A percentile compares a stretch with the other conserved stretches of the same genome.
Conservation (phyloP, 2,113 vertebrate species). For the Glareola pratincola region DNA sequence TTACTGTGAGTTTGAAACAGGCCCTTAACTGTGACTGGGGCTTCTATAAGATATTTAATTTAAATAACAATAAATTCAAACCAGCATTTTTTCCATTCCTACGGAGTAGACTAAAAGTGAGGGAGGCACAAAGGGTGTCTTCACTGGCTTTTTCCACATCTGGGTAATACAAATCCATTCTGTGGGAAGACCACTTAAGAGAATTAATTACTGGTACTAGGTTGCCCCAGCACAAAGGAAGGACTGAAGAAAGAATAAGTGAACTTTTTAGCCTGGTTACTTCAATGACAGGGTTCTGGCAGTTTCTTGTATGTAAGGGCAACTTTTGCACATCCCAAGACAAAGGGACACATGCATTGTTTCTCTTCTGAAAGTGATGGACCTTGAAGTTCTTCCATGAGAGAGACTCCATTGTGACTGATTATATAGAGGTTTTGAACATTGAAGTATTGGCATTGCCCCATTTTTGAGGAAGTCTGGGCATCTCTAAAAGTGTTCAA, state of each 20-base stretch:
- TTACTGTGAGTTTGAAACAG: neutral
- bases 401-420: neutral
- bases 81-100: neutral
- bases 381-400: neutral
- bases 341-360: neutral
- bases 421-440: neutral
- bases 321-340: neutral
- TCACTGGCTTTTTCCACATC: neutral
- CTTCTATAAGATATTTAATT: neutral
- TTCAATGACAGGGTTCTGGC: neutral
- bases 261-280: neutral
- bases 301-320: neutral
- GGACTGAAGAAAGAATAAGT: neutral
- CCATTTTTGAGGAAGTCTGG: neutral
- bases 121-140: rapidly evolving
- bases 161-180: neutral
- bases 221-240: neutral
- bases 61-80: neutral
- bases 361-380: neutral
- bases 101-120: neutral
- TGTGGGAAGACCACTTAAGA: neutral
- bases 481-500: neutral
- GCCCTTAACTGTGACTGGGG: neutral
- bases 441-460: neutral
- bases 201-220: neutral